Evolutionary conservation across 2,888 invertebrate species (phyloP).

Genomic region (Hyles lineata): DNA sequence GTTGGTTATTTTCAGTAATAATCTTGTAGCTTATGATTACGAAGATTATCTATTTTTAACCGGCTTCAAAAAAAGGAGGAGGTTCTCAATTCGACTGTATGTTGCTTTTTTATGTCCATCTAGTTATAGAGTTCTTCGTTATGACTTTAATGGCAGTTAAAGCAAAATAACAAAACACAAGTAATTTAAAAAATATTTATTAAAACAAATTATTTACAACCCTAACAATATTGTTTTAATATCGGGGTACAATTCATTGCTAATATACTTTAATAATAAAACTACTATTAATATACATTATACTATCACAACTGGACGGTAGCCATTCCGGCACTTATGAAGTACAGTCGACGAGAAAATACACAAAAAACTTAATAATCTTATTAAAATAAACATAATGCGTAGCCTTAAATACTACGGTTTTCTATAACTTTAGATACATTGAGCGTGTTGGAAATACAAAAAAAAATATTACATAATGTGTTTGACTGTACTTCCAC

Average conservation of each 20-base stretch:
- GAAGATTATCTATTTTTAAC: too few species aligned
- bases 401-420: too few species aligned
- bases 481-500: slow-evolving; percentile 7
- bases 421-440: too few species aligned
- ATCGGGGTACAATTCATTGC: slow-evolving; percentile 25
- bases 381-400: background rate
- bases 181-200: slow-evolving; percentile 19
- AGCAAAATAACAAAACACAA: background rate
- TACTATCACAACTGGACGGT: slow-evolving; percentile 22
- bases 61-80: too few species aligned
- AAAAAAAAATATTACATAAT: background rate
- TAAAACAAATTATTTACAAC: slow-evolving; percentile 26
- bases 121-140: too few species aligned
- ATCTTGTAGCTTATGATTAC: too few species aligned
- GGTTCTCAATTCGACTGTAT: too few species aligned
- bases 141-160: background rate
- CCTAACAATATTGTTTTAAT: slow-evolving; percentile 15
- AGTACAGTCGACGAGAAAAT: slow-evolving; percentile 16
- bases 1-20: too few species aligned
- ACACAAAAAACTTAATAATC: background rate
- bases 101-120: too few species aligned
- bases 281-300: background rate
- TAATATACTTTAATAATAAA: slow-evolving; percentile 21
- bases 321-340: slow-evolving; percentile 7
- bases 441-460: background rate